phyloP scores from a whole-genome alignment of 2,888 invertebrate species.

The Eupithecia insigniata region DNA sequence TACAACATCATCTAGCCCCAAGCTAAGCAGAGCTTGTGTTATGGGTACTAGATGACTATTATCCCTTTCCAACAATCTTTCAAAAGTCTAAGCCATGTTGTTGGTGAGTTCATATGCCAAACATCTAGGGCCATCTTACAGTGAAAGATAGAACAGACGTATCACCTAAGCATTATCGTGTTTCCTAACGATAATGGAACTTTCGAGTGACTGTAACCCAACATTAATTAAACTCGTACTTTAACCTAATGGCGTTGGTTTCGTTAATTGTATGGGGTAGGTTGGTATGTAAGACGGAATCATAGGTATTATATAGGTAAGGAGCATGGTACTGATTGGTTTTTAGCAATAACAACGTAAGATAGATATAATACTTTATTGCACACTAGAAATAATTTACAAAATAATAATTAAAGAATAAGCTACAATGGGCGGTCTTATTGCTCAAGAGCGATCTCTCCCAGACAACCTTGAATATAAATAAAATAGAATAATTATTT shows the following conservation, averaged over 20 bases:
- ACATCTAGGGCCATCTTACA: not conserved
- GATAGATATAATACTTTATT: no score
- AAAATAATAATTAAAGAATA: no score
- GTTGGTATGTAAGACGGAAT: constrained; percentile 72
- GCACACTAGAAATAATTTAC: no score
- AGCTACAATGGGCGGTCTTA: no score
- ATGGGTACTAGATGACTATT: no score
- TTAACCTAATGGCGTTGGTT: constrained; percentile 79
- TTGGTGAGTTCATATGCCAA: not conserved
- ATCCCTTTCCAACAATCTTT: no score
- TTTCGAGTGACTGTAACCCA: constrained; percentile 81
- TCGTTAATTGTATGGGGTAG: constrained; percentile 74
- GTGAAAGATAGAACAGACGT: constrained; percentile 51
- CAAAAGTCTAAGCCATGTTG: not conserved
- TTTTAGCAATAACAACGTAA: not conserved
- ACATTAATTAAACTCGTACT: constrained; percentile 82
- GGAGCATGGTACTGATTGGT: not conserved
- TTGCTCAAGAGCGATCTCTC: no score
- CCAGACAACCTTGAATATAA: no score
- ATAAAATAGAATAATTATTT: no score
- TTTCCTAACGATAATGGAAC: constrained; percentile 82
- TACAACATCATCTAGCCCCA: no score
- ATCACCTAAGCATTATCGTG: constrained; percentile 72
- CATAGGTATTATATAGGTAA: constrained; percentile 51
- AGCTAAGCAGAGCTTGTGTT: no score